phyloP scores from a whole-genome alignment of 2,113 vertebrate species.

The Calyptomena viridis region DNA sequence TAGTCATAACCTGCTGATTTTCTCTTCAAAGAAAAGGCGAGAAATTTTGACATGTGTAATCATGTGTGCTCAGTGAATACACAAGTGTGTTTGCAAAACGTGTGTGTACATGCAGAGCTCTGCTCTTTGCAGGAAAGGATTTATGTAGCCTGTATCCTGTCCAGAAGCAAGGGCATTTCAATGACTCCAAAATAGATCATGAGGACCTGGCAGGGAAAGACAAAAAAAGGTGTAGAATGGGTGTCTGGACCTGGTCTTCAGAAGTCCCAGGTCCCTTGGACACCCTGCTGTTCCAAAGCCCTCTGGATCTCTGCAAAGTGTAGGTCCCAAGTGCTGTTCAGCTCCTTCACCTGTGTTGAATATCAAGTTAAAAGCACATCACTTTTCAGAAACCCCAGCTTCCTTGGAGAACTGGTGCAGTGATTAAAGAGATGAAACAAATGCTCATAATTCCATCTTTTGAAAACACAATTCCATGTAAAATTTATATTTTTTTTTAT shows the following conservation, averaged over 20 bases:
- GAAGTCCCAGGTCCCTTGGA: accelerated
- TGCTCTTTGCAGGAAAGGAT: neutral
- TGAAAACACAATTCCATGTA: neutral
- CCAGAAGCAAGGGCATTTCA: neutral
- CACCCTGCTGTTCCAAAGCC: accelerated
- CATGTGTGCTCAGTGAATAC: neutral
- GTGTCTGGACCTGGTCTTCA: neutral
- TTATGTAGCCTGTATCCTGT: too few species aligned
- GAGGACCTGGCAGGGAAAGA: neutral
- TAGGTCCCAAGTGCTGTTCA: neutral
- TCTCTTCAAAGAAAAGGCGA: neutral
- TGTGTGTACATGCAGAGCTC: neutral
- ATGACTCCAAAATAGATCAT: accelerated
- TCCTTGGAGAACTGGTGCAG: neutral
- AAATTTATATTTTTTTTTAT: neutral
- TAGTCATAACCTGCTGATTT: neutral
- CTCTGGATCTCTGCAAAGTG: neutral
- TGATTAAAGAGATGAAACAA: neutral
- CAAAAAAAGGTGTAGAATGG: neutral
- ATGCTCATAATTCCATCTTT: neutral
- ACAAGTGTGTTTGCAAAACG: neutral
- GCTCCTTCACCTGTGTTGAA: neutral
- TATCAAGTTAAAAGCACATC: neutral
- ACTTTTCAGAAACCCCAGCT: neutral
- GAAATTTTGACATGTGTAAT: neutral